Evolutionary conservation across 2,113 vertebrate species (phyloP).

Genomic region (Crocuta crocuta): DNA sequence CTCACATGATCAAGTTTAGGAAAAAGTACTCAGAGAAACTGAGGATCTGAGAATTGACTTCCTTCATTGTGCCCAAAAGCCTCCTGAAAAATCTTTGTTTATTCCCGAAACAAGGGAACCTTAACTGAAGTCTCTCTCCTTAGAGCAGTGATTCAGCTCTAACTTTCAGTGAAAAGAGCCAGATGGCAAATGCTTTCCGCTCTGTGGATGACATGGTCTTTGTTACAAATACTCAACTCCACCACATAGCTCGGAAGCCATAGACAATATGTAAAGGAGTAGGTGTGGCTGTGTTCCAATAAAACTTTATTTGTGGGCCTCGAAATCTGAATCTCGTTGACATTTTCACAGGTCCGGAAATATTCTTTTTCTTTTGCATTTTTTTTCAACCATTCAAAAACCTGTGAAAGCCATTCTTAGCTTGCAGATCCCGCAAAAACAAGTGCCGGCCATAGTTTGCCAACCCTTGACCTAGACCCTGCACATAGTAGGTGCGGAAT

Average conservation of each 20-base stretch:
- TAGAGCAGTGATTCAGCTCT: background rate
- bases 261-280: background rate
- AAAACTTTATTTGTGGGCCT: background rate
- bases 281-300: background rate
- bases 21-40: background rate
- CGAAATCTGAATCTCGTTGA: background rate
- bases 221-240: background rate
- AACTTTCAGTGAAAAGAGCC: background rate
- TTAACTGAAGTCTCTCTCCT: background rate
- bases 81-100: background rate
- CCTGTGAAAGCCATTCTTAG: background rate
- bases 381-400: background rate
- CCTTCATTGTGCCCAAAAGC: background rate
- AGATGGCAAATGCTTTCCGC: background rate
- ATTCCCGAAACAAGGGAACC: background rate
- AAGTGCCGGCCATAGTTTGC: background rate
- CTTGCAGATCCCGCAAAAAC: too few species aligned
- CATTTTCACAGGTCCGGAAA: background rate
- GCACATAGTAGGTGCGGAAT: background rate
- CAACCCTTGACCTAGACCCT: background rate
- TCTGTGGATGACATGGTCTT: too few species aligned
- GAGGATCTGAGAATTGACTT: background rate
- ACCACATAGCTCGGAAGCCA: background rate
- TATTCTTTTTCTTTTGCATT: background rate
- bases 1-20: background rate